Base-by-base conservation (phyloP, 2,797 vertebrate species). In the Trachurus trachurus region DNA sequence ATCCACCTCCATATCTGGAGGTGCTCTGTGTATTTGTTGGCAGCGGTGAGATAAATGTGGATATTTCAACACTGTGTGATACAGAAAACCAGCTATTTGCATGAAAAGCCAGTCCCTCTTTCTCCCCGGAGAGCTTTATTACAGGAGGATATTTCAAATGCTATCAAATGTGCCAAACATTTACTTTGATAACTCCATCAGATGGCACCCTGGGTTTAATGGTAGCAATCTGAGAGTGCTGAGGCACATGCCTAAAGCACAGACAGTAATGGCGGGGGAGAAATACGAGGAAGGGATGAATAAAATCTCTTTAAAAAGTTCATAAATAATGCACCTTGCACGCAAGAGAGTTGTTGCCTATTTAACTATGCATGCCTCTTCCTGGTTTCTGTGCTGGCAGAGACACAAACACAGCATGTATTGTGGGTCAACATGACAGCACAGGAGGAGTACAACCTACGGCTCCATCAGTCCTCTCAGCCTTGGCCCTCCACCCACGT, bases 151-250 rank as follows among this genome's bases (percentile, higher is more conserved):
- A 93, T 93, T 93, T 94, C 90, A 93, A 92, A 94, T 22, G 85
- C 90, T 84, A 90, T 93, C 90, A 92, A 92, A 93, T 88, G 84
- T 89, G 81, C 88, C 92, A 92, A 92, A 93, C 91, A 80, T 95
- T 94, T 93, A 91, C 91, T 92, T 93, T 93, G 92, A 94, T 93
- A 93, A 92, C 89, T 92, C 90, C 87, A 93, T 93, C 93, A 92
- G 89, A 93, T 91, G 92, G 90, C 89, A 92, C 89, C 91, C 88
- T 53, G 80, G 91, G 90, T 92, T 92, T 93, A 93, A 94, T 93
- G 88, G 90, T 63, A 88, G 90, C 92, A 92, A 93, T 94, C 89
- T 88, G 88, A 90, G 87, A 85, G 83, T 71, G 87, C 81, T 59
- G 86, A 89, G 84, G 87, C 92, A 73, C 86, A 82, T 57, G 87